A percentile compares a stretch with the other conserved stretches of the same genome.
Evolutionary conservation across 2,113 vertebrate genomes (phyloP).

Genomic region (Centropus unirufus): DNA sequence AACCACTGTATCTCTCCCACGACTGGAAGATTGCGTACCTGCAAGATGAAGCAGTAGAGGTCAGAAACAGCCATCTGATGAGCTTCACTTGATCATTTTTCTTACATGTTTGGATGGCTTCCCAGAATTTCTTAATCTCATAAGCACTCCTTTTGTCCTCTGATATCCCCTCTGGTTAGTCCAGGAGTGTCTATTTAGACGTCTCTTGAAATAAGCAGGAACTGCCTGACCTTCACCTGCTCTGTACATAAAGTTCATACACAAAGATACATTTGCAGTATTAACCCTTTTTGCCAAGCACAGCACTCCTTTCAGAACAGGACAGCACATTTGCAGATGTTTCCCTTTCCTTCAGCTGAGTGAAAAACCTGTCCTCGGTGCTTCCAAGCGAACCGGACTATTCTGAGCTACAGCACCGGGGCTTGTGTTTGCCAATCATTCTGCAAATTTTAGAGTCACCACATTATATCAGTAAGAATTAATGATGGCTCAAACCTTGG

Average conservation of each 20-base stretch:
- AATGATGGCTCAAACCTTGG: not conserved
- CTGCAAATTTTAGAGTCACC: not conserved
- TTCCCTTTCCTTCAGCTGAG: not conserved
- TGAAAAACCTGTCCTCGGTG: not conserved
- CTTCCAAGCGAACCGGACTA: not conserved
- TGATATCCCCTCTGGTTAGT: not conserved
- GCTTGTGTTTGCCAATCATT: not conserved
- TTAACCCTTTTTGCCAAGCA: not conserved
- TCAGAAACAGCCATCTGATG: not conserved
- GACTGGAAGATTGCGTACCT: not conserved
- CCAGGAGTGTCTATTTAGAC: not conserved
- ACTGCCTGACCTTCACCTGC: not conserved
- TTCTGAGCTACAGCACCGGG: not conserved
- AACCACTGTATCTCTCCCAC: not conserved
- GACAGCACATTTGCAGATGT: not conserved
- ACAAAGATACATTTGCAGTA: not conserved
- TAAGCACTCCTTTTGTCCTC: not conserved
- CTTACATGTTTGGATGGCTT: not conserved
- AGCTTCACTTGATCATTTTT: not conserved
- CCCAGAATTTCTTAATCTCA: not conserved
- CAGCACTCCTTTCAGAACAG: not conserved
- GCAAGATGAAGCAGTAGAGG: not conserved
- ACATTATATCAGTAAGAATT: not conserved
- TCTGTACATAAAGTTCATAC: not conserved
- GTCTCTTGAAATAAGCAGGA: not conserved